Base-by-base conservation (phyloP, 2,888 invertebrate species). In the Zaprionus obscuricornis region DNA sequence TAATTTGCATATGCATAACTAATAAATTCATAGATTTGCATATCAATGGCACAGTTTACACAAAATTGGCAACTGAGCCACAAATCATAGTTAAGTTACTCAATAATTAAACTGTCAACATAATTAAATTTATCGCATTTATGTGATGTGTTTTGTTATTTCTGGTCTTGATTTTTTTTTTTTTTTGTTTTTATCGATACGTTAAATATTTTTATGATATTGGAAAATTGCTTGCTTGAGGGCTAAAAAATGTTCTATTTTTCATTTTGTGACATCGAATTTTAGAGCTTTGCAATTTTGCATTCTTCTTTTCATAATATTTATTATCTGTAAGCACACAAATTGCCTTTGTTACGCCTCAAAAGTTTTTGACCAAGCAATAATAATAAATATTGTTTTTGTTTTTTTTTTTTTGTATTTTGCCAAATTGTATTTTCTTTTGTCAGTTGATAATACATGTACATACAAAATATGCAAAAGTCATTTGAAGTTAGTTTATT, bases 61-160 rank as follows among this genome's bases (percentile, higher is more conserved):
- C 39, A 40, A 51, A 62, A 42, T 62, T 60, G 40, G 37, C 49
- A 22, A 43, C 5, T 13, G 8, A 26, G 36, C 49, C 47, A 64
- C 75, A 74, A 85, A 78, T 82, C 83, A 70, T 33, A 11, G 36
- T 24, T 34, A 22, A 34, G 27, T 56, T 24, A 17, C 37, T n/a
- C n/a, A 55, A 49, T 83, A 78, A 83, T 85, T 83, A 85, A 75
- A 60, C 79, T 83, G 84, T 85, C 85, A 52, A 58, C 83, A 51
- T 79, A 74, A 85, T 83, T 85, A 56, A 78, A 78, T 85, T 78
- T 68, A 78, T 85, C 42, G 63, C 64, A 31, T 24, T 62, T 71
- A 37, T 56, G 45, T 39, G 14, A 51, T 3, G 27, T 27, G 10
- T 22, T 22, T 22, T 4, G 22, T n/a, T n/a, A n/a, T n/a, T n/a